A percentile compares a stretch with the other conserved stretches of the same genome.
phyloP scores from a whole-genome alignment of 1,140 invertebrate species.

The Lethrus apterus region DNA sequence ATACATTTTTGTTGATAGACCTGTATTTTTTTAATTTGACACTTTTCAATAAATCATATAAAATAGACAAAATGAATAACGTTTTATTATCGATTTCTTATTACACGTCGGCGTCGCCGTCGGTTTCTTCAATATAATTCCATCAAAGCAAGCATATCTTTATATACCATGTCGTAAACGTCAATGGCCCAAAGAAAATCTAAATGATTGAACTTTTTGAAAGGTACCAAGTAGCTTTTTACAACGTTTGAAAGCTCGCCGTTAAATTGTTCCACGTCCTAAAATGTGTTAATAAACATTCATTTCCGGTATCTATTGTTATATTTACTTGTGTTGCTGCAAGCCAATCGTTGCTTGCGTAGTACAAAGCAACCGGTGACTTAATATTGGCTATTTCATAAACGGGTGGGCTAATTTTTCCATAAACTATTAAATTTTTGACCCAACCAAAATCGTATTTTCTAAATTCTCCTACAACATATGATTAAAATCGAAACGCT shows the following conservation, averaged over 20 bases:
- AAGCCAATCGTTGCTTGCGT: constrained; percentile 45
- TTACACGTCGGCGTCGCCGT: too few relatives aligned
- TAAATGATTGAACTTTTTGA: constrained; percentile 5
- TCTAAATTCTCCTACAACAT: constrained; percentile 42
- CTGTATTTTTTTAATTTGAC: too few relatives aligned
- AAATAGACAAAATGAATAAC: too few relatives aligned
- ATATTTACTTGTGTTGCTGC: too few relatives aligned
- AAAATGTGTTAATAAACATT: neutral
- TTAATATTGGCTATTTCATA: constrained; percentile 50
- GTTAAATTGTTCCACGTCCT: constrained; percentile 20
- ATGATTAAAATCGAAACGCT: too few relatives aligned
- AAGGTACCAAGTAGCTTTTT: neutral
- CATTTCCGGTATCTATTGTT: too few relatives aligned
- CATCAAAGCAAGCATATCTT: too few relatives aligned
- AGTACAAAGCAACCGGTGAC: constrained; percentile 48
- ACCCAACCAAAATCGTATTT: constrained; percentile 55
- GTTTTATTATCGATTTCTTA: too few relatives aligned
- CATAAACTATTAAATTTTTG: constrained; percentile 23
- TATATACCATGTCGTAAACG: too few relatives aligned
- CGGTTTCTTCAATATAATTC: too few relatives aligned
- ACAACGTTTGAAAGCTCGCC: constrained; percentile 2
- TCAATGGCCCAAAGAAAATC: constrained; percentile 4
- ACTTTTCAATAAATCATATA: too few relatives aligned
- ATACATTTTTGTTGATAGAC: too few relatives aligned
- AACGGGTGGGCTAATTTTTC: constrained; percentile 38